Conservation (phyloP, 1,140 invertebrate species). For the Caenorhabditis brenneri region DNA sequence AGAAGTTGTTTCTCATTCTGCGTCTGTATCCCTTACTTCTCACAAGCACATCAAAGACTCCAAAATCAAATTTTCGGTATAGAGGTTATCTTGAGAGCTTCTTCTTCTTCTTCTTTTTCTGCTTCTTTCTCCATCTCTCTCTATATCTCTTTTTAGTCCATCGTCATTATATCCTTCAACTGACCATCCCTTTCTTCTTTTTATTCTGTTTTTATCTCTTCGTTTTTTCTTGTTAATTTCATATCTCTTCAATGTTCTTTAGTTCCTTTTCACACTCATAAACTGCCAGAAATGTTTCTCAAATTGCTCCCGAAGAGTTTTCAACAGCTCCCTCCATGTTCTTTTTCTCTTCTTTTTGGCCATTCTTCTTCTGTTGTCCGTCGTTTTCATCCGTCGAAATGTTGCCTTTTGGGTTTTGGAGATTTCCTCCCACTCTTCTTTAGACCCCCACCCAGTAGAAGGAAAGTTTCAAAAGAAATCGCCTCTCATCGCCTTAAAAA, state of each 20-base stretch:
- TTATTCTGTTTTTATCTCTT: not conserved
- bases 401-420: slow-evolving; percentile 41
- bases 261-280: not conserved
- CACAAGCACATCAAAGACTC: slow-evolving; percentile 9
- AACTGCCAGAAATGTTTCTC: not conserved
- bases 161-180: no score
- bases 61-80: slow-evolving; percentile 31
- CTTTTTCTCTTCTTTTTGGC: not conserved
- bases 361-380: not conserved
- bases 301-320: slow-evolving; percentile 5
- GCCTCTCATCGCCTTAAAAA: not conserved
- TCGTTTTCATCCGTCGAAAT: not conserved
- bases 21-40: not conserved
- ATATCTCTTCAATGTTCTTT: not conserved
- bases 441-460: not conserved
- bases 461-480: not conserved
- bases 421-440: not conserved
- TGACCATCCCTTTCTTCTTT: not conserved
- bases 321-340: not conserved
- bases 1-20: not conserved
- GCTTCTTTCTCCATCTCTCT: no score
- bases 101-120: not conserved
- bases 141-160: not conserved
- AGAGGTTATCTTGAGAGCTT: slow-evolving; percentile 27
- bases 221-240: not conserved